Percentiles rank a stretch among this genome's conserved stretches.
phyloP scores from a whole-genome alignment of 2,797 vertebrate species.

The Pipistrellus pipistrellus region DNA sequence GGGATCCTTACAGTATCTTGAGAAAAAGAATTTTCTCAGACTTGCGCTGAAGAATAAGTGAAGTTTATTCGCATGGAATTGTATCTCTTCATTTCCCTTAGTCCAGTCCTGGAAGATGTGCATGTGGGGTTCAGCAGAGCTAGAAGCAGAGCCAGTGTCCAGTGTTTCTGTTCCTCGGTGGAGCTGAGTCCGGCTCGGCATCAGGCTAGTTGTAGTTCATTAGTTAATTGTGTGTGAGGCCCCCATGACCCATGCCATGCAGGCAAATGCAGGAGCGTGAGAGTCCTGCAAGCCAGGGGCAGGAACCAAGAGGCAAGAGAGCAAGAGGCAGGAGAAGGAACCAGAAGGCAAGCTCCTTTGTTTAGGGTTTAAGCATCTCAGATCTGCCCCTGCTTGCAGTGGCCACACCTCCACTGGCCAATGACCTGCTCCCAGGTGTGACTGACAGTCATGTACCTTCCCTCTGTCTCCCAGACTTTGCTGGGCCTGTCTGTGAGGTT shows the following conservation, averaged over 20 bases:
- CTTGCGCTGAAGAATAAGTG: not conserved
- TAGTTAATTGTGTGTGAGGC: not conserved
- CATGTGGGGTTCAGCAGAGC: not conserved
- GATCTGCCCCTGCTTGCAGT: not conserved
- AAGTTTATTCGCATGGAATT: not conserved
- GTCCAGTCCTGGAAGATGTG: not conserved
- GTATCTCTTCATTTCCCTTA: not conserved
- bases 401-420: too few species aligned
- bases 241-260: not conserved
- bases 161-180: not conserved
- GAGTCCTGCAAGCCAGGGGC: not conserved
- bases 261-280: not conserved
- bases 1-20: not conserved
- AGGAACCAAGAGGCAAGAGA: not conserved
- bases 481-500: too few species aligned
- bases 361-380: not conserved
- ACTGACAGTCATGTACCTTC: too few species aligned
- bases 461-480: too few species aligned
- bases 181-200: not conserved
- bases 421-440: too few species aligned
- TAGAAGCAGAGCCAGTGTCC: not conserved
- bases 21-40: not conserved
- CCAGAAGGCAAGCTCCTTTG: too few species aligned
- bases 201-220: not conserved
- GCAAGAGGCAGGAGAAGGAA: too few species aligned